phyloP scores from a whole-genome alignment of 1,140 invertebrate genomes.

The Hydropsyche tenuis region DNA sequence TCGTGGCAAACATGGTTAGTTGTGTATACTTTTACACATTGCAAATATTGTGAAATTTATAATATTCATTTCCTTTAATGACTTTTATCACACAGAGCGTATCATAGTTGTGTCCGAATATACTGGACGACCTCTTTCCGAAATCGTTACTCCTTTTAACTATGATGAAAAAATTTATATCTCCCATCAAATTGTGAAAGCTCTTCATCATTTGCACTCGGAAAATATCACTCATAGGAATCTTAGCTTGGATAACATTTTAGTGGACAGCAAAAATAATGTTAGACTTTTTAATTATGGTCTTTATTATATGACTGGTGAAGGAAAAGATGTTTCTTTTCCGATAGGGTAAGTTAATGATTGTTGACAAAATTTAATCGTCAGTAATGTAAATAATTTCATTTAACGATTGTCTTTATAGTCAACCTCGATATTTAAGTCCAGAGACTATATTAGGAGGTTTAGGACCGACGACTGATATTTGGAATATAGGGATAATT shows the following conservation, averaged over 20 bases:
- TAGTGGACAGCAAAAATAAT: slow-evolving; percentile 73
- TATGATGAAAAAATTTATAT: slow-evolving; percentile 66
- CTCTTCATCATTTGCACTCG: slow-evolving; percentile 76
- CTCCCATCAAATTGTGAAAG: slow-evolving; percentile 74
- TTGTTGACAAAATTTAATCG: slow-evolving; percentile 19
- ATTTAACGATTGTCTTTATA: slow-evolving; percentile 54
- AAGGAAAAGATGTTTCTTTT: slow-evolving; percentile 85
- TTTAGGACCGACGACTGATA: slow-evolving; percentile 78
- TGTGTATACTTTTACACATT: too few relatives aligned
- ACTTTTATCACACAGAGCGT: slow-evolving; percentile 70
- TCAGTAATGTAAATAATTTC: slow-evolving; percentile 13
- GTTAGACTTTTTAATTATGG: slow-evolving; percentile 94
- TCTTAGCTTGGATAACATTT: slow-evolving; percentile 83
- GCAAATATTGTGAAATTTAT: too few relatives aligned
- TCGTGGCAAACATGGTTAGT: slow-evolving; percentile 90
- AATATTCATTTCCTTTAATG: too few relatives aligned
- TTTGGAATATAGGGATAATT: slow-evolving; percentile 92
- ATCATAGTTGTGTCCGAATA: slow-evolving; percentile 90
- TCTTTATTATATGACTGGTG: slow-evolving; percentile 88
- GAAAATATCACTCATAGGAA: slow-evolving; percentile 80
- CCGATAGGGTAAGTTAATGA: slow-evolving; percentile 80
- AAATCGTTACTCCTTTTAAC: slow-evolving; percentile 59
- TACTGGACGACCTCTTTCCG: slow-evolving; percentile 70
- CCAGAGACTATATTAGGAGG: slow-evolving; percentile 81
- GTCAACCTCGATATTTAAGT: slow-evolving; percentile 80